Evolutionary conservation across 2,113 vertebrate species (phyloP).

Genomic region (Otus sunia): DNA sequence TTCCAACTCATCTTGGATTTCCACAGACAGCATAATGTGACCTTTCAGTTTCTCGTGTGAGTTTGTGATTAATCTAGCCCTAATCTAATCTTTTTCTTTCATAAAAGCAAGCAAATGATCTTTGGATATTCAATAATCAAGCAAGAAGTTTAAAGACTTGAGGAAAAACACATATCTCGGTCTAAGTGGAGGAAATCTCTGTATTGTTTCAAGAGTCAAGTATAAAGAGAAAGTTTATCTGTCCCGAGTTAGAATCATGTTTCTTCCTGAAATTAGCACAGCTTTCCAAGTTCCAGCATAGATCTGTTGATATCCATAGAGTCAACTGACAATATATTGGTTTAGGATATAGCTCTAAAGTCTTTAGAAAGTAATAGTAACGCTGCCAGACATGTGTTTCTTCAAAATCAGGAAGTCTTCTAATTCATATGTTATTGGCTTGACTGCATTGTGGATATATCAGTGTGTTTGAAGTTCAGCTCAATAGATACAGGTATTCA

Average conservation of each 20-base stretch:
- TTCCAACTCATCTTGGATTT: neutral
- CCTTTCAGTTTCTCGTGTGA: neutral
- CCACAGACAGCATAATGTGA: neutral
- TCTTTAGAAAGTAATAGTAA: neutral
- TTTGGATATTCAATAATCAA: neutral
- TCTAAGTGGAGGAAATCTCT: neutral
- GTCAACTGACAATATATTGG: neutral
- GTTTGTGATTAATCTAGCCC: neutral
- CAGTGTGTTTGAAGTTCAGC: conserved; percentile 5
- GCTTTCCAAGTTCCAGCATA: neutral
- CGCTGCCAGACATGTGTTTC: neutral
- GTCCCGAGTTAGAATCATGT: neutral
- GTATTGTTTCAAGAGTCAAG: neutral
- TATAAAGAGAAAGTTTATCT: neutral
- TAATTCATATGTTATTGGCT: neutral
- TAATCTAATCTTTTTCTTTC: neutral
- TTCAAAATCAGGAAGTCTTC: neutral
- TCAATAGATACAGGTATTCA: conserved; percentile 14
- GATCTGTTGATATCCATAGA: neutral
- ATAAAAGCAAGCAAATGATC: neutral
- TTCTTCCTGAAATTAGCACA: neutral
- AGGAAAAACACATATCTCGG: neutral
- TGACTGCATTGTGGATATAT: neutral
- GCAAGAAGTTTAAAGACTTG: neutral
- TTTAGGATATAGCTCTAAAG: neutral